Conservation (phyloP, 2,113 vertebrate genomes). For the Pseudolaguvia tuberculata region DNA sequence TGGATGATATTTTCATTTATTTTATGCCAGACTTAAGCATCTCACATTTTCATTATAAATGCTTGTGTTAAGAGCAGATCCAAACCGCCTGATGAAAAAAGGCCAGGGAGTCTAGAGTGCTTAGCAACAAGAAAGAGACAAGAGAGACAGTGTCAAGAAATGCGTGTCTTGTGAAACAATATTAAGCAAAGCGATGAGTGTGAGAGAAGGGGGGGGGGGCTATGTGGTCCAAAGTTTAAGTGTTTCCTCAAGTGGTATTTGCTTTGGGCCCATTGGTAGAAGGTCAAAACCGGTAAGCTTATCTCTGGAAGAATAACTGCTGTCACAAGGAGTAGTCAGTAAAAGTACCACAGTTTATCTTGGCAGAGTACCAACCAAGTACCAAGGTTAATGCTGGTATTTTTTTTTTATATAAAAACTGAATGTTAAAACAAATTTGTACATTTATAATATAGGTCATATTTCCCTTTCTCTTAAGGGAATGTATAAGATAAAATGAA, state of each 20-base stretch:
- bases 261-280: constrained; percentile 16
- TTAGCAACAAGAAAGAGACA: constrained; percentile 59
- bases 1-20: constrained; percentile 49
- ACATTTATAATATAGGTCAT: too few relatives aligned
- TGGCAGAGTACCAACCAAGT: too few relatives aligned
- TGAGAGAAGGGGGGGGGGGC: not conserved
- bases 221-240: constrained; percentile 34
- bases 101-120: constrained; percentile 58
- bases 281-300: constrained; percentile 20
- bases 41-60: constrained; percentile 62
- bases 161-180: constrained; percentile 34
- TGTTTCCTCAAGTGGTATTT: constrained; percentile 32
- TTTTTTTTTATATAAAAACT: too few relatives aligned
- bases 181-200: not conserved
- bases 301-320: constrained; percentile 27
- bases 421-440: too few relatives aligned
- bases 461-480: too few relatives aligned
- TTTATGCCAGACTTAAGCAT: constrained; percentile 54
- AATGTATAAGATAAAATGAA: too few relatives aligned
- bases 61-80: constrained; percentile 47
- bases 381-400: constrained; percentile 11
- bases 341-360: too few relatives aligned
- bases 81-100: constrained; percentile 49
- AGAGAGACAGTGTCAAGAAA: constrained; percentile 10
- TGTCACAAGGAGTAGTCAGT: constrained; percentile 13